phyloP scores from a whole-genome alignment of 2,113 vertebrate species.

The Hippopotamus amphibius region DNA sequence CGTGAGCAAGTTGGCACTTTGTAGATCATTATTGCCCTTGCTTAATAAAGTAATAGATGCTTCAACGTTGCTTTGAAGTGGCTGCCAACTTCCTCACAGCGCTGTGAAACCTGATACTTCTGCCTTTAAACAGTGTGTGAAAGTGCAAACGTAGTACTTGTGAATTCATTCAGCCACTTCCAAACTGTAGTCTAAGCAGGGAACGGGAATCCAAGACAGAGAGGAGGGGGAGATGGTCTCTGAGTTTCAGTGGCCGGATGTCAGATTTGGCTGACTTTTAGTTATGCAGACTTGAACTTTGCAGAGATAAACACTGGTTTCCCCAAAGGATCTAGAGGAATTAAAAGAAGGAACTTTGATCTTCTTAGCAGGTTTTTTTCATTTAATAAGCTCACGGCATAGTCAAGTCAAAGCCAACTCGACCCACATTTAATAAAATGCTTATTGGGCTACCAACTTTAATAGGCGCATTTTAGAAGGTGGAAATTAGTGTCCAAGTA shows the following conservation, averaged over 20 bases:
- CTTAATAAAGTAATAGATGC: constrained; percentile 87
- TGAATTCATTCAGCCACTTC: constrained; percentile 89
- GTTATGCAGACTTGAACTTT: constrained; percentile 82
- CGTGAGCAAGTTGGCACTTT: constrained; percentile 65
- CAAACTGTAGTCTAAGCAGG: constrained; percentile 83
- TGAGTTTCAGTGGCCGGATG: constrained; percentile 76
- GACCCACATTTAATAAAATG: constrained; percentile 62
- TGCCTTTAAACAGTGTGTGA: constrained; percentile 85
- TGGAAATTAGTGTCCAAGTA: constrained; percentile 49
- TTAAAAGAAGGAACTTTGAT: constrained; percentile 73
- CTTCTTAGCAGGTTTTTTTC: constrained; percentile 69
- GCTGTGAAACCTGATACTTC: constrained; percentile 88
- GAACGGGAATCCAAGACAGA: constrained; percentile 75
- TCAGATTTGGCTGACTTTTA: constrained; percentile 84
- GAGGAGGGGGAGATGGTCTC: constrained; percentile 33
- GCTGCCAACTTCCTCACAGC: constrained; percentile 85
- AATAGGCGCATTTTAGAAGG: constrained; percentile 56
- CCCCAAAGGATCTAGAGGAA: constrained; percentile 78
- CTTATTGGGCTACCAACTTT: constrained; percentile 65
- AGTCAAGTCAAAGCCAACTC: constrained; percentile 72
- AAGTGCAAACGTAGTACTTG: constrained; percentile 87
- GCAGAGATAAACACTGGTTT: constrained; percentile 86
- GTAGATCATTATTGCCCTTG: constrained; percentile 83
- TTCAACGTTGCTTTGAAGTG: constrained; percentile 87
- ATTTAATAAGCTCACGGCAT: constrained; percentile 67